These are phyloP conservation scores for Amphiprion clarkii DNA, from an alignment of 2,797 vertebrate genomes.

Conservation along the genomic window DNA sequence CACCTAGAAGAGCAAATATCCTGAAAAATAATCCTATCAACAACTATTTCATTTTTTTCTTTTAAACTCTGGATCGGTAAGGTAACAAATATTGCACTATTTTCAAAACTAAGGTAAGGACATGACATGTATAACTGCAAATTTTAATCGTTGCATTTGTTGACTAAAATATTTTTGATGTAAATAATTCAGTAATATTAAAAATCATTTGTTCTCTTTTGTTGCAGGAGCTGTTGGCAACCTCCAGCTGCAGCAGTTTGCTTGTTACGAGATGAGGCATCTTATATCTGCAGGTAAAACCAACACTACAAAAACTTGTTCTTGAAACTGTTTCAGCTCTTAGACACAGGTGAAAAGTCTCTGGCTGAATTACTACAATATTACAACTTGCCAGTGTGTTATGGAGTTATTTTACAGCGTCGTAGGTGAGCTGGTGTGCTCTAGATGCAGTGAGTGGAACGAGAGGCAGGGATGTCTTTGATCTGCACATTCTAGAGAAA, in stretches of 20 bases:
- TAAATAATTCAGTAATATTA: neutral
- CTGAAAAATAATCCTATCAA: conserved; percentile 33
- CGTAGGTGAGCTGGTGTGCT: too few species aligned
- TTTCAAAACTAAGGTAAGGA: conserved; percentile 61
- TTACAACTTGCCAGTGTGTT: too few species aligned
- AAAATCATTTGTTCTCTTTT: conserved; percentile 26
- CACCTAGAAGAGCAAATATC: conserved; percentile 92
- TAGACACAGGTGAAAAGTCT: too few species aligned
- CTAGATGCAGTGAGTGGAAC: too few species aligned
- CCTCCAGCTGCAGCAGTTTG: neutral
- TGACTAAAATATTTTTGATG: rapidly evolving
- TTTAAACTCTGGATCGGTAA: conserved; percentile 41
- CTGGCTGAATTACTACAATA: too few species aligned
- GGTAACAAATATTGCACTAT: conserved; percentile 28
- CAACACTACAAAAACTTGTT: neutral
- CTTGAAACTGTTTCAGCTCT: too few species aligned
- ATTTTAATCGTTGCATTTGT: neutral
- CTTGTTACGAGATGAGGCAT: neutral
- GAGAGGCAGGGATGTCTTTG: too few species aligned
- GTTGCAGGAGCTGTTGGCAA: conserved; percentile 44
- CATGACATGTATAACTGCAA: neutral
- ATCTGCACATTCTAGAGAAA: too few species aligned
- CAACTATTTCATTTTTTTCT: neutral
- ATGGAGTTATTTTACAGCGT: too few species aligned
- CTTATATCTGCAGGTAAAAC: neutral